Evolutionary conservation across 1,140 invertebrate genomes (phyloP).

Genomic region (Zeugodacus cucurbitae): DNA sequence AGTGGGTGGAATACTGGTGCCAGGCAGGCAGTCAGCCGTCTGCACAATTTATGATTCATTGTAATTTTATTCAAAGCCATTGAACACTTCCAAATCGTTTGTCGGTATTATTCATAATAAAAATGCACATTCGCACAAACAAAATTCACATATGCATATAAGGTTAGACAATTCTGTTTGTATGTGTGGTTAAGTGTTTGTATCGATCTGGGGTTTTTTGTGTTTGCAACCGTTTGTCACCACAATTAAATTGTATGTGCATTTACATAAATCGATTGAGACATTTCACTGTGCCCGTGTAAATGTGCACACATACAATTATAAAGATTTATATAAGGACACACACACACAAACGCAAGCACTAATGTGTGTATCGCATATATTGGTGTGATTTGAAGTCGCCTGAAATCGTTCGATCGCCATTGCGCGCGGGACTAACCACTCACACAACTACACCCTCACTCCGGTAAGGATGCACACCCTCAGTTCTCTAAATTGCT

Average conservation of each 20-base stretch:
- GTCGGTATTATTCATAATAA: conserved; percentile 30
- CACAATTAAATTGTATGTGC: conserved; percentile 24
- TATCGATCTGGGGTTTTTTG: neutral
- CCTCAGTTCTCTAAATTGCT: neutral
- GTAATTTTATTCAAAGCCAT: conserved; percentile 37
- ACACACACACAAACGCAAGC: neutral
- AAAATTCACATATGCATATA: neutral
- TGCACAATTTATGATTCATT: conserved; percentile 28
- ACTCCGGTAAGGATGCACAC: no score
- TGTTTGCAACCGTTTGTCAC: conserved; percentile 8
- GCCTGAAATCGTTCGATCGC: neutral
- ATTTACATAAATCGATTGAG: conserved; percentile 30
- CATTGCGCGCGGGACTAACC: neutral
- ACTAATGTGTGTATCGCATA: neutral
- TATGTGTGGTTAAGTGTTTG: neutral
- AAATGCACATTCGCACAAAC: neutral
- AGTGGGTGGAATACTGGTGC: neutral
- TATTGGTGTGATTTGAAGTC: neutral
- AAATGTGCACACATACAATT: neutral
- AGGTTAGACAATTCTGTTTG: neutral
- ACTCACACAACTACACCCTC: neutral
- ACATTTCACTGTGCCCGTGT: neutral
- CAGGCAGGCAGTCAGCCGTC: neutral
- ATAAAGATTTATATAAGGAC: neutral
- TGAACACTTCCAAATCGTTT: conserved; percentile 35